A percentile compares a stretch with the other conserved stretches of the same genome.
Conservation (phyloP, 1,140 invertebrate genomes). For the Delia radicum region DNA sequence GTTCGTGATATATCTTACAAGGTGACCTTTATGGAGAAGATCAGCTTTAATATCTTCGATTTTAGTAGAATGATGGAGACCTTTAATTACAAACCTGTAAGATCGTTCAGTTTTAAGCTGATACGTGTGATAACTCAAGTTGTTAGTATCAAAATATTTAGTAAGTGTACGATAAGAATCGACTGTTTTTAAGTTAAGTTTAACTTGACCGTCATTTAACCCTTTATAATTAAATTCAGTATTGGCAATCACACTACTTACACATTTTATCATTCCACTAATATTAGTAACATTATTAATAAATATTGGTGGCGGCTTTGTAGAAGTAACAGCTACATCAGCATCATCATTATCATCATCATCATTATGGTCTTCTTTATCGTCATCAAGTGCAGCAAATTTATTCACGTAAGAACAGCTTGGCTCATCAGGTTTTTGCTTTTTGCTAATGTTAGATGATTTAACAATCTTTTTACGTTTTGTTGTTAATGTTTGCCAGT, state of each 20-base stretch:
- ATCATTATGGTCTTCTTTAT: neutral
- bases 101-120: slow-evolving; percentile 30
- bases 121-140: slow-evolving; percentile 28
- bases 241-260: neutral
- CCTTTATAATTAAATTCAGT: slow-evolving; percentile 25
- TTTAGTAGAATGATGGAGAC: slow-evolving; percentile 37
- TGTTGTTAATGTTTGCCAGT: too few relatives aligned
- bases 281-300: slow-evolving; percentile 12
- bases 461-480: too few relatives aligned
- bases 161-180: slow-evolving; percentile 26
- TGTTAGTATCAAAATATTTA: slow-evolving; percentile 9
- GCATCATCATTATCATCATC: too few relatives aligned
- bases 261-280: slow-evolving; percentile 10
- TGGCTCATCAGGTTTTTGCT: too few relatives aligned
- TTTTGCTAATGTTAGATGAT: too few relatives aligned
- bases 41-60: too few relatives aligned
- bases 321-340: neutral
- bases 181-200: slow-evolving; percentile 26
- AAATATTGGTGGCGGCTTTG: slow-evolving; percentile 23
- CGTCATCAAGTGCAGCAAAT: too few relatives aligned
- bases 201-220: slow-evolving; percentile 24
- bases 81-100: slow-evolving; percentile 35
- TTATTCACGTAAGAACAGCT: too few relatives aligned
- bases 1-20: slow-evolving; percentile 34
- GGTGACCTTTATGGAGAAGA: slow-evolving; percentile 31